Base-by-base conservation (phyloP, 2,113 vertebrate species). In the Crotalus tigris region DNA sequence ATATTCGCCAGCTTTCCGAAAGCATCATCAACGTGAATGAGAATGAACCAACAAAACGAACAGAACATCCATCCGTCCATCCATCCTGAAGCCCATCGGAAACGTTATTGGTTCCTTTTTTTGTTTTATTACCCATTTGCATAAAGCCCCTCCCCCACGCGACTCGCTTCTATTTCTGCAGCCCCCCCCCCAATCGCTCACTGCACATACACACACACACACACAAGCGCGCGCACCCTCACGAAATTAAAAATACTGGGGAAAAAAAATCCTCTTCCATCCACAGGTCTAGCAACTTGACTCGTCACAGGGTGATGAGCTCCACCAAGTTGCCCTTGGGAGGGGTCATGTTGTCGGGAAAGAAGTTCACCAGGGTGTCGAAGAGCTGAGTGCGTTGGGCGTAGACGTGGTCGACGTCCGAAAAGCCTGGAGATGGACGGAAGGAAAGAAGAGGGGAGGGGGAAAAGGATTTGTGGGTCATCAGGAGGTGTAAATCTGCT, bases 301-400 rank as follows among this genome's bases (percentile, higher is more conserved):
- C 96, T 95, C 3, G 13, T 98, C 98, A 99, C 97, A 99, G 98
- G 4, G 98, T 99, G 97, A 99, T 99, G 96, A 99, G 99, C 97
- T 99, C 99, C 1, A 99, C 99, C 96, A 99, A 97, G 97, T 99
- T 99, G 97, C 99, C 99, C 97, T 99, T 99, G 33, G 99, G 99
- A 46, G 99, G 99, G 85, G 99, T 99, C 99, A 99, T 99, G 98
- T 98, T 99, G 98, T 99, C 99, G 0, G 99, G 99, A 96, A 99
- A 99, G 98, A 99, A 99, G 97, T 99, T 99, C 95, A 99, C 99
- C 57, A 99, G 97, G 0, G 98, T 99, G 97, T 99, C 99, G 95
- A 99, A 99, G 91, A 99, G 99, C 96, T 99, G 99, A 85, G 99
- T 99, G 95, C 99, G 98, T 97, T 99, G 99, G 94, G 99, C 99